phyloP scores from a whole-genome alignment of 1,140 invertebrate species.

The Antheraea mylitta region DNA sequence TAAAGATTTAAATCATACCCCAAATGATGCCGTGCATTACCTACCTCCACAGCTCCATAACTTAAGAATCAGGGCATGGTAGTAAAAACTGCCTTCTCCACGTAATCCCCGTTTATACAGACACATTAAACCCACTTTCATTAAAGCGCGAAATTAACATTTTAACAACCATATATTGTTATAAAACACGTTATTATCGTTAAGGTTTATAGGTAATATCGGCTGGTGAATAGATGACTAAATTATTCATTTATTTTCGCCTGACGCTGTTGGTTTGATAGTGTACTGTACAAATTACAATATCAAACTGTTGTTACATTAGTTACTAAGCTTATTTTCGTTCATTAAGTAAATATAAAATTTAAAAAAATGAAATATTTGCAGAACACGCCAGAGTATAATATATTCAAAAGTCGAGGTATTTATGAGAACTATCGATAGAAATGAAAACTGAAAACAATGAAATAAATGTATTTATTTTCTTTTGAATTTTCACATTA shows the following conservation, averaged over 20 bases:
- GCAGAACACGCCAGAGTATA: too few relatives aligned
- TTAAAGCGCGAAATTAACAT: slow-evolving; percentile 70
- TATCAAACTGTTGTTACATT: neutral
- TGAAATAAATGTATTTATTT: too few relatives aligned
- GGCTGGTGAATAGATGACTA: slow-evolving; percentile 24
- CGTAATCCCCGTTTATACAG: slow-evolving; percentile 64
- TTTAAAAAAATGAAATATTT: too few relatives aligned
- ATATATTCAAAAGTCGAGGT: too few relatives aligned
- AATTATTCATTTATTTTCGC: slow-evolving; percentile 37
- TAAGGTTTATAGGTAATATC: slow-evolving; percentile 39
- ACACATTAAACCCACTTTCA: slow-evolving; percentile 66
- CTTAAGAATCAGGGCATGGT: slow-evolving; percentile 50
- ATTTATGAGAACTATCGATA: too few relatives aligned
- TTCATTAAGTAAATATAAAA: too few relatives aligned
- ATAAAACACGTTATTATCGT: slow-evolving; percentile 51
- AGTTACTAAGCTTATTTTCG: too few relatives aligned
- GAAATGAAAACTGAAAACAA: too few relatives aligned
- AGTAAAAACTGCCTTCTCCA: slow-evolving; percentile 59
- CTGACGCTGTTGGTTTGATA: neutral
- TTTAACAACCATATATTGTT: slow-evolving; percentile 72
- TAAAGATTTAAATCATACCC: neutral
- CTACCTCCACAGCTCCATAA: slow-evolving; percentile 18
- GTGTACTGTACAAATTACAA: neutral
- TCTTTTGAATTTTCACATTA: too few relatives aligned
- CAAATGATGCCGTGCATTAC: neutral